A percentile compares a stretch with the other conserved stretches of the same genome.
Conservation (phyloP, 2,888 invertebrate genomes). For the Muscina levida region DNA sequence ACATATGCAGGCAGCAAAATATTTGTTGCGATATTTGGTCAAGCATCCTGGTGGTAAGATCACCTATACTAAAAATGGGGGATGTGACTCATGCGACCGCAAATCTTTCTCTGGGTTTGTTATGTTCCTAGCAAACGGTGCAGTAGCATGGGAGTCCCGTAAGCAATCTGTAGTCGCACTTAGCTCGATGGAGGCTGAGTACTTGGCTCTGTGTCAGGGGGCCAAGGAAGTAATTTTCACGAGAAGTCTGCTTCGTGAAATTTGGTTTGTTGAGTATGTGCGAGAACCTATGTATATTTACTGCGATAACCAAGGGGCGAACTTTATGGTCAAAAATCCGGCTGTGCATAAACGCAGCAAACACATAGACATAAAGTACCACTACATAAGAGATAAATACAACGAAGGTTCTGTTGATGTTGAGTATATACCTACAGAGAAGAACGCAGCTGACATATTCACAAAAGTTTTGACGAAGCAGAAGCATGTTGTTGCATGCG, state of each 20-base stretch:
- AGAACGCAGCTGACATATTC: constrained; percentile 40
- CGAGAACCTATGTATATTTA: constrained; percentile 38
- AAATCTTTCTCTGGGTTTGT: constrained; percentile 54
- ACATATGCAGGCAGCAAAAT: constrained; percentile 43
- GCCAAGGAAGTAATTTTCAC: constrained; percentile 51
- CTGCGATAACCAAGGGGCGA: constrained; percentile 52
- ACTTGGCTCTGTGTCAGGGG: constrained; percentile 50
- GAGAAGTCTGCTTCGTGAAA: constrained; percentile 45
- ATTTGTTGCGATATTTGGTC: constrained; percentile 48
- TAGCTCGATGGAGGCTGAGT: constrained; percentile 63
- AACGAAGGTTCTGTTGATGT: constrained; percentile 47
- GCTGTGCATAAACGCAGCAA: constrained; percentile 51
- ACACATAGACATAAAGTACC: constrained; percentile 51
- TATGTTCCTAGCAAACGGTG: constrained; percentile 53
- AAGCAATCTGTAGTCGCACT: constrained; percentile 58
- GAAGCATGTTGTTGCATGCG: constrained; percentile 25
- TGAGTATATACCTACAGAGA: constrained; percentile 46
- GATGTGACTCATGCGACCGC: constrained; percentile 53
- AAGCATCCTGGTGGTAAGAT: constrained; percentile 33
- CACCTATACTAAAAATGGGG: constrained; percentile 46
- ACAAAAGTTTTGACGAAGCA: constrained; percentile 39
- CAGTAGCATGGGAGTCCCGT: constrained; percentile 62
- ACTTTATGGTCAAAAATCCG: constrained; percentile 52
- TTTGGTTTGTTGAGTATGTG: constrained; percentile 33
- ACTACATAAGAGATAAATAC: constrained; percentile 54